These are phyloP conservation scores for Epinotia nisella DNA, from an alignment of 2,888 invertebrate species.

Conservation along the genomic window DNA sequence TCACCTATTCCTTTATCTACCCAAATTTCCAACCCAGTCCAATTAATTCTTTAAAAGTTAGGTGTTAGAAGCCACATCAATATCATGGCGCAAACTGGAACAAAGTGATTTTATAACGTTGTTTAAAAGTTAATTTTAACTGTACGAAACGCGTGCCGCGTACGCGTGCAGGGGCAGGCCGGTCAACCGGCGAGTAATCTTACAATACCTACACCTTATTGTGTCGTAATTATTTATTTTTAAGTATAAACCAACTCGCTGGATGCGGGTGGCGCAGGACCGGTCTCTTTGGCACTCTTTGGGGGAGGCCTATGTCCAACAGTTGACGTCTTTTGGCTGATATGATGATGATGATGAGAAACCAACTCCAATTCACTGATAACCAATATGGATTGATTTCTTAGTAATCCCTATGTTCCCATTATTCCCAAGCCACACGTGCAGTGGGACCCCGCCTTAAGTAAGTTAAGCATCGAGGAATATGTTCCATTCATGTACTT, in stretches of 20 bases:
- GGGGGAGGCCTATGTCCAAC: no score
- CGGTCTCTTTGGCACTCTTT: no score
- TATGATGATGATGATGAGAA: no score
- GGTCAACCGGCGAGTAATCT: slow-evolving; percentile 17
- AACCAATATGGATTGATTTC: slow-evolving; percentile 3
- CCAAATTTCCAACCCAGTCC: not conserved
- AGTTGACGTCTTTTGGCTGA: no score
- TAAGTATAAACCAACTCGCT: slow-evolving; percentile 2
- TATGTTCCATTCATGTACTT: no score
- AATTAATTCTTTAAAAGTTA: not conserved
- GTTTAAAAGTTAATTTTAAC: slow-evolving; percentile 49
- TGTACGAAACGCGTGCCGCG: slow-evolving; percentile 56
- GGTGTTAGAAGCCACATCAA: slow-evolving; percentile 14
- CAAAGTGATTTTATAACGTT: slow-evolving; percentile 18
- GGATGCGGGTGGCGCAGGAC: no score
- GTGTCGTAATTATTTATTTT: slow-evolving; percentile 7
- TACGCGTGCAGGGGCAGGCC: slow-evolving; percentile 49
- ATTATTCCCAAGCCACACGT: no score
- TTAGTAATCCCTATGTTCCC: not conserved
- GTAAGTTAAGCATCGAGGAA: not conserved
- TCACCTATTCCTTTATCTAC: not conserved
- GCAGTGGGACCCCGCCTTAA: no score
- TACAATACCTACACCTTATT: not conserved
- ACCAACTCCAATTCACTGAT: not conserved
- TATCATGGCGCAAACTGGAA: slow-evolving; percentile 12